Evolutionary conservation across 2,797 vertebrate species (phyloP), one percentile per base, ranked within the genome.

Genomic region (Podargus strigoides): DNA sequence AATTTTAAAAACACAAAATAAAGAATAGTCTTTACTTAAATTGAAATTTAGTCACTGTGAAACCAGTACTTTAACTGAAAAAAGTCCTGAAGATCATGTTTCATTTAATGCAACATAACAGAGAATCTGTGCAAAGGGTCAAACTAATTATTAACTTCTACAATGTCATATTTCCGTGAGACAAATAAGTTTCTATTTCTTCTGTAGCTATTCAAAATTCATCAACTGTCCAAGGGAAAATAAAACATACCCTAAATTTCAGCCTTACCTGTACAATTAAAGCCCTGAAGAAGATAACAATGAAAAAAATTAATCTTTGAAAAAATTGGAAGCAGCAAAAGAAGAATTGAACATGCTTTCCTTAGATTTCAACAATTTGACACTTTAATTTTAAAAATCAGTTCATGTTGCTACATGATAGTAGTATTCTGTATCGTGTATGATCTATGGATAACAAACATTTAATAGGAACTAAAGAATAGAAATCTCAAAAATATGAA

Each of bases 91-190:
- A 67, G 66, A 49, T 84, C 47, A 11, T 34, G 10, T 89, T 94
- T 87, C 36, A 46, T 85, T 63, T 80, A 80, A 64, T 66, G 53
- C 39, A 80, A 49, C 18, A 13, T 56, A 90, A 89, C 28, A 60
- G 26, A 68, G 49, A 67, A 85, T 73, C 60, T 63, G 68, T 80
- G 36, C 64, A 74, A 94, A 80, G 44, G 72, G 53, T 93, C 76
- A 59, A 80, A 93, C 91, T 94, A 95, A 93, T 94, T 59, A 95
- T 96, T 95, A 93, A 91, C 93, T 93, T 91, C 46, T 85, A 58
- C 34, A n/a, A 4, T 81, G 37, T 59, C 17, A 7, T 90, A 77
- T 74, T 92, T 85, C 78, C 12, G 0, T 76, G 24, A 69, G 42
- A 77, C 26, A 66, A 66, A 5, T 56, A 83, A 26, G 6, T 47